phyloP scores from a whole-genome alignment of 1,140 invertebrate species.

The Drosophila kanapiae region DNA sequence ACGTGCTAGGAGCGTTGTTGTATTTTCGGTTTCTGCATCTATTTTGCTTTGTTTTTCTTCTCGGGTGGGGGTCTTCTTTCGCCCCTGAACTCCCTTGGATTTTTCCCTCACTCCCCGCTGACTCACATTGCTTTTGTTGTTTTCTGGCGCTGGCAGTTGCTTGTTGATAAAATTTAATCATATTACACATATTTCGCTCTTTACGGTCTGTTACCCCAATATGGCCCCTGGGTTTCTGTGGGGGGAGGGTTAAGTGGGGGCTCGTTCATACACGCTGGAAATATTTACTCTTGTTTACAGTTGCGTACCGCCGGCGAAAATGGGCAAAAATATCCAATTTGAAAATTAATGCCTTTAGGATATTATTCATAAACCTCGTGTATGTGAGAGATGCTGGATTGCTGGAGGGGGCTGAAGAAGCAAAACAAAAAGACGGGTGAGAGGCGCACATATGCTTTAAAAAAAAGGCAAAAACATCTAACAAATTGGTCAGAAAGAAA shows the following conservation, averaged over 20 bases:
- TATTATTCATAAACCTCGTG: conserved; percentile 81
- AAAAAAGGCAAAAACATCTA: conserved; percentile 14
- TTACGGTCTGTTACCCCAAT: conserved; percentile 81
- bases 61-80: background rate
- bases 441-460: conserved; percentile 8
- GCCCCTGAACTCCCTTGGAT: background rate
- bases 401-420: background rate
- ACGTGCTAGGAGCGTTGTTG: conserved; percentile 38
- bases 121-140: conserved; percentile 50
- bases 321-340: conserved; percentile 82
- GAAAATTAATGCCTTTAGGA: conserved; percentile 82
- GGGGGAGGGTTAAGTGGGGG: background rate
- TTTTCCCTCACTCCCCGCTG: too few species aligned
- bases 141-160: conserved; percentile 32
- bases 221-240: conserved; percentile 46
- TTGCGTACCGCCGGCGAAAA: conserved; percentile 69
- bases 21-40: conserved; percentile 34
- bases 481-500: conserved; percentile 42
- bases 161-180: conserved; percentile 83
- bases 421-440: background rate
- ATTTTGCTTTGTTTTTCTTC: conserved; percentile 26
- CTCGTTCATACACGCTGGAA: conserved; percentile 27
- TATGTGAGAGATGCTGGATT: conserved; percentile 25
- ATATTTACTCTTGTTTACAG: conserved; percentile 77
- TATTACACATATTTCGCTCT: conserved; percentile 83